Evolutionary conservation across 2,113 vertebrate species (phyloP).

Genomic region (Cairina moschata): DNA sequence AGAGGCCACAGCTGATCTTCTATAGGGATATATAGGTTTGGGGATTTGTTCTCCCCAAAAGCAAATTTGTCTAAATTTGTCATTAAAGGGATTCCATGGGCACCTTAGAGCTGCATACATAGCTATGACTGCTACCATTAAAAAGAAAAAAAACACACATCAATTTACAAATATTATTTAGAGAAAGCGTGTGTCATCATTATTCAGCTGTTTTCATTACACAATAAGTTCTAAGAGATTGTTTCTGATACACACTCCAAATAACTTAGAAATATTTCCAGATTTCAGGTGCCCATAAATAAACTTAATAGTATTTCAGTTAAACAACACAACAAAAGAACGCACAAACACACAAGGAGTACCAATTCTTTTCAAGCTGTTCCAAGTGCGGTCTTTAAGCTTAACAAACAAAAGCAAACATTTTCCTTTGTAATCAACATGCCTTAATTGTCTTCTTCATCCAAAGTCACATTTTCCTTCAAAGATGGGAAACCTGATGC

Average conservation of each 20-base stretch:
- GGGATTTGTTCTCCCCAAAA: no score
- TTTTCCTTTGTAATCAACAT: background rate
- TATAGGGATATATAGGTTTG: background rate
- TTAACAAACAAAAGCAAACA: background rate
- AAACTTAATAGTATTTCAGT: background rate
- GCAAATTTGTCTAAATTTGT: background rate
- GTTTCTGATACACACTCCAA: background rate
- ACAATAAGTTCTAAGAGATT: background rate
- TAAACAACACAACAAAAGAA: background rate
- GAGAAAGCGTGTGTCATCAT: background rate
- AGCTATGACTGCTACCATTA: background rate
- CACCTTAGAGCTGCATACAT: background rate
- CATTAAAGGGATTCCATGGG: background rate
- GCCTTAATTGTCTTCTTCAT: background rate
- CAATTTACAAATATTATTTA: background rate
- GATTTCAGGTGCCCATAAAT: background rate
- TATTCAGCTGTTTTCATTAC: background rate
- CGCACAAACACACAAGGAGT: no score
- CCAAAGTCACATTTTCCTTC: background rate
- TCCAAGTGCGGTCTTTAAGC: background rate
- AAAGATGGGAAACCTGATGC: background rate
- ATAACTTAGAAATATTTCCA: background rate
- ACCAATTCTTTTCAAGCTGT: background rate
- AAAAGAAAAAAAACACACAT: background rate
- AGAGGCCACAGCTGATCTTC: rapidly evolving